A percentile compares a stretch with the other conserved stretches of the same genome.
These are phyloP conservation scores for Zenarchopterus dispar DNA, from an alignment of 2,797 vertebrate species.

Conservation along the genomic window DNA sequence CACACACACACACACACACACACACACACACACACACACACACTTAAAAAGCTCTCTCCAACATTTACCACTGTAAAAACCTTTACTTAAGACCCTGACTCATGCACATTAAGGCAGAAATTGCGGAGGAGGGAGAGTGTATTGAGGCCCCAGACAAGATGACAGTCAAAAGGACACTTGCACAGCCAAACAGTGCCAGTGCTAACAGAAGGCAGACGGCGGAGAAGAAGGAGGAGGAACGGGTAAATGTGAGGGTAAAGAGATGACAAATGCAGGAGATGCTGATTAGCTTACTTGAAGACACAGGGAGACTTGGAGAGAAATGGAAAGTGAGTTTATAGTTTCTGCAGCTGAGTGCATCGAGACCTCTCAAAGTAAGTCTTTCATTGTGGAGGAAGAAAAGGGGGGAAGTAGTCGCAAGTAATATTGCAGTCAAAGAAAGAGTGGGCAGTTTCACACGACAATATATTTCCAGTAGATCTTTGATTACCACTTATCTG, in stretches of 20 bases:
- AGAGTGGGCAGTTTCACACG: conserved; percentile 27
- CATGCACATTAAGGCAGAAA: conserved; percentile 62
- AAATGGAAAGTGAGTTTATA: conserved; percentile 56
- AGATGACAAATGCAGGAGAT: conserved; percentile 67
- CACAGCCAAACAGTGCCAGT: conserved; percentile 49
- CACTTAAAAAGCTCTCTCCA: conserved; percentile 29
- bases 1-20: conserved; percentile 26
- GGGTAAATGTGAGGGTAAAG: conserved; percentile 49
- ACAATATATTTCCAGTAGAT: conserved; percentile 37
- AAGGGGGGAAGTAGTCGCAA: conserved; percentile 20
- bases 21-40: conserved; percentile 37
- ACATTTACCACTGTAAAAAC: conserved; percentile 60
- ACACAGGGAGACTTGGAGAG: conserved; percentile 46
- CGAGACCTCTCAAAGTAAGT: conserved; percentile 31
- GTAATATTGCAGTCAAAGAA: conserved; percentile 29
- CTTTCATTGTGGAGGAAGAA: conserved; percentile 15
- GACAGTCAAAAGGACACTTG: conserved; percentile 71
- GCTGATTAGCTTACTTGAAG: conserved; percentile 62
- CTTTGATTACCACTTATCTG: conserved; percentile 28
- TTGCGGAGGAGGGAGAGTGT: conserved; percentile 62
- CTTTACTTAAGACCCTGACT: conserved; percentile 69
- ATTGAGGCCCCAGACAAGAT: conserved; percentile 60
- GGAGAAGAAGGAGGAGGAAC: conserved; percentile 30
- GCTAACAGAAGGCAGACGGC: conserved; percentile 54
- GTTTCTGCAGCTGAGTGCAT: conserved; percentile 11